A percentile compares a stretch with the other conserved stretches of the same genome.
These are phyloP conservation scores for Leptura quadrifasciata DNA, from an alignment of 2,888 invertebrate species.

Conservation along the genomic window DNA sequence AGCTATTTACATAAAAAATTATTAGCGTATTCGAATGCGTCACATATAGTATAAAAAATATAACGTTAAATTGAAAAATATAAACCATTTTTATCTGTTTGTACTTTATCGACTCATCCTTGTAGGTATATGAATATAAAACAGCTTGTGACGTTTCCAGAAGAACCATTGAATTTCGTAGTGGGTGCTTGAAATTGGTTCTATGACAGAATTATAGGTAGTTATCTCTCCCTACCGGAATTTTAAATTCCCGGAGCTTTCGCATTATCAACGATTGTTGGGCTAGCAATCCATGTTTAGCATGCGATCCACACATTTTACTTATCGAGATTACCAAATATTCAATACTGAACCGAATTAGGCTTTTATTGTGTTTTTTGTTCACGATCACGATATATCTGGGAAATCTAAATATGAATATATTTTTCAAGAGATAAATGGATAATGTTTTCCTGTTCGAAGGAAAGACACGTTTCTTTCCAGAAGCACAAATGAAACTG, in stretches of 20 bases:
- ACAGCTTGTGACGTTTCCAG: slow-evolving; percentile 53
- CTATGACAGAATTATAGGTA: slow-evolving; percentile 65
- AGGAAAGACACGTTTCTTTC: slow-evolving; percentile 34
- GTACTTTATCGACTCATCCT: slow-evolving; percentile 59
- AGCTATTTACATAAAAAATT: slow-evolving; percentile 42
- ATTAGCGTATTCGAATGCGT: slow-evolving; percentile 21
- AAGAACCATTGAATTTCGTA: slow-evolving; percentile 41
- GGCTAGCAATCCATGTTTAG: slow-evolving; percentile 51
- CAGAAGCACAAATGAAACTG: slow-evolving; percentile 5
- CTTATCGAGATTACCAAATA: slow-evolving; percentile 65
- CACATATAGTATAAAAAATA: slow-evolving; percentile 27
- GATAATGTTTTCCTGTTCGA: slow-evolving; percentile 55
- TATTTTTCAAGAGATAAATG: slow-evolving; percentile 45
- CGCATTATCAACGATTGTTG: slow-evolving; percentile 60
- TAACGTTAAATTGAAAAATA: slow-evolving; percentile 58
- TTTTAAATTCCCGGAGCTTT: slow-evolving; percentile 59
- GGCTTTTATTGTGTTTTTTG: slow-evolving; percentile 64
- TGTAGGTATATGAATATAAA: slow-evolving; percentile 60
- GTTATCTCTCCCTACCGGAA: slow-evolving; percentile 65
- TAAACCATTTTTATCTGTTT: slow-evolving; percentile 60
- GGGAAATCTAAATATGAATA: slow-evolving; percentile 53
- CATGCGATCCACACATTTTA: slow-evolving; percentile 63
- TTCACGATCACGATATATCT: slow-evolving; percentile 51
- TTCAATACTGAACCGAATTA: slow-evolving; percentile 66
- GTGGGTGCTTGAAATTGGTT: slow-evolving; percentile 58